Conservation (phyloP, 2,113 vertebrate species). For the Nycticorax nycticorax region DNA sequence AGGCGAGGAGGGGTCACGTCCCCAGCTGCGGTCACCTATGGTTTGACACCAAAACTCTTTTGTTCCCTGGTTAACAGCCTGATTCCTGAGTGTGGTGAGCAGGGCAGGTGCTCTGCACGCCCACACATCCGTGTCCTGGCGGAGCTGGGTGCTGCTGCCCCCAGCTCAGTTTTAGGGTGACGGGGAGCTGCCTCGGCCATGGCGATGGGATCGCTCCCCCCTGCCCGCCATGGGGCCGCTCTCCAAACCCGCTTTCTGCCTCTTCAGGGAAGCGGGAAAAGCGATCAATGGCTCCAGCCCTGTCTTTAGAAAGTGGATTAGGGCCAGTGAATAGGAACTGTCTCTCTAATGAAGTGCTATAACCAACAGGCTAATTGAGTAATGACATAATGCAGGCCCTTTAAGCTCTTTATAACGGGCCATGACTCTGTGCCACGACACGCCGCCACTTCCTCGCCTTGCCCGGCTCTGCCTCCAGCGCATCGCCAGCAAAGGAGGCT, state of each 20-base stretch:
- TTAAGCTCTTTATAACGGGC: slow-evolving; percentile 33
- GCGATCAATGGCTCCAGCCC: background rate
- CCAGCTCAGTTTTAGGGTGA: background rate
- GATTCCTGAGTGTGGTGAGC: background rate
- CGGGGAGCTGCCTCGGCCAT: fast-evolving
- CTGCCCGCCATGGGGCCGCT: fast-evolving
- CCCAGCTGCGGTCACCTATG: fast-evolving
- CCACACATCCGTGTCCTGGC: fast-evolving
- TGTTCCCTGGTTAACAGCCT: background rate
- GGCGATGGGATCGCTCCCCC: fast-evolving
- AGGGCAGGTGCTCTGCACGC: background rate
- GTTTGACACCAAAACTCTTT: background rate
- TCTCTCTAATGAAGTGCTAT: slow-evolving; percentile 72
- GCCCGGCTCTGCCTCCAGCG: slow-evolving; percentile 53
- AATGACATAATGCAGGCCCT: slow-evolving; percentile 69
- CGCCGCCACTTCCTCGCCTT: slow-evolving; percentile 17
- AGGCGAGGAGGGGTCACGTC: fast-evolving
- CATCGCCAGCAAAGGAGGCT: slow-evolving; percentile 54
- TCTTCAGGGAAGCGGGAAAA: slow-evolving; percentile 2
- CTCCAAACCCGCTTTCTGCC: background rate
- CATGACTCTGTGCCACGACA: slow-evolving; percentile 31
- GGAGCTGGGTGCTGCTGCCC: background rate
- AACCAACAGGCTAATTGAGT: slow-evolving; percentile 72
- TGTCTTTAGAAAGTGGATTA: slow-evolving; percentile 63
- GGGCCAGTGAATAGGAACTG: slow-evolving; percentile 58